Percentiles rank a stretch among this genome's conserved stretches.
These are phyloP conservation scores for Taxidea taxus DNA, from an alignment of 2,113 vertebrate genomes.

Conservation along the genomic window DNA sequence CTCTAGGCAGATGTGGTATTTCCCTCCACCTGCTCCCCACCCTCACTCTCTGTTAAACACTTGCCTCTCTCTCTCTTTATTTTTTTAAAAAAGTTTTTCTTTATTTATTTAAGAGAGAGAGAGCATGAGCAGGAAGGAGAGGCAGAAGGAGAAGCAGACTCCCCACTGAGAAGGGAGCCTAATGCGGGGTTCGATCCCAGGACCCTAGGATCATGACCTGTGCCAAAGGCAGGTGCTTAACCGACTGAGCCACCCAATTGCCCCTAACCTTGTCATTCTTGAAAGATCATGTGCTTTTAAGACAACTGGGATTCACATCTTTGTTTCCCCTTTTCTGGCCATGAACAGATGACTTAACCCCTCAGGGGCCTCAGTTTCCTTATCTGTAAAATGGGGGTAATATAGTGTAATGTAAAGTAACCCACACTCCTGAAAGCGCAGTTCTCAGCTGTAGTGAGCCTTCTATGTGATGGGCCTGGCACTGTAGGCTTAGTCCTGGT, in stretches of 20 bases:
- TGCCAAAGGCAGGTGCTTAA: background rate
- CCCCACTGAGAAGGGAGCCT: background rate
- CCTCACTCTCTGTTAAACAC: background rate
- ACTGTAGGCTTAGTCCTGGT: rapidly evolving
- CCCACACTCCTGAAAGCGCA: background rate
- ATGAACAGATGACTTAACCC: background rate
- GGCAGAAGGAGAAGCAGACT: background rate
- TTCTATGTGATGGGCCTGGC: background rate
- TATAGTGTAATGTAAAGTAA: background rate
- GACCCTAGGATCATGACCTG: background rate
- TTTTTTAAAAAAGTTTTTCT: background rate
- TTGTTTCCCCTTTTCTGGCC: background rate
- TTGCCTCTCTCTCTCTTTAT: background rate
- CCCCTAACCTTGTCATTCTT: background rate
- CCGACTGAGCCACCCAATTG: background rate
- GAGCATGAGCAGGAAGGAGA: background rate
- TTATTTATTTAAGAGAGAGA: background rate
- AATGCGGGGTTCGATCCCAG: background rate
- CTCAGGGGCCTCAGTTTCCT: background rate
- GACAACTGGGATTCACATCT: background rate
- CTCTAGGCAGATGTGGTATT: background rate
- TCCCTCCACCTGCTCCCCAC: background rate
- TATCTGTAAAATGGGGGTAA: background rate
- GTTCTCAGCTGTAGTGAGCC: background rate
- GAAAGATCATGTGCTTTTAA: background rate